Percentiles rank a stretch among this genome's conserved stretches.
Conservation (phyloP, 2,797 vertebrate species). For the Garrulus glandarius region DNA sequence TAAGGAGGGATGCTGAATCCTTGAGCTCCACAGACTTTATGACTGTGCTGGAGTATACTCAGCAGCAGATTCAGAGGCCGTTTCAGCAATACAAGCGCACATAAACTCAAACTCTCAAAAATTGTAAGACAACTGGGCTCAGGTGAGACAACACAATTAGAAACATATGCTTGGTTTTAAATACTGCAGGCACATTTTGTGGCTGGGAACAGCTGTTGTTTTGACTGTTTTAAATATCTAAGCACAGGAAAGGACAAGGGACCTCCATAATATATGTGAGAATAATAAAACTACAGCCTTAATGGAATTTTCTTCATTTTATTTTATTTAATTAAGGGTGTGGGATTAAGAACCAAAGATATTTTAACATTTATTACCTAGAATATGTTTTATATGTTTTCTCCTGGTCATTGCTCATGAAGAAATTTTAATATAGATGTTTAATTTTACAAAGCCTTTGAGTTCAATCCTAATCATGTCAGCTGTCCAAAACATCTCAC, state of each 20-base stretch:
- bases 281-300: not conserved
- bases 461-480: not conserved
- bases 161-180: slow-evolving; percentile 32
- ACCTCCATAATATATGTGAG: not conserved
- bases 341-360: not conserved
- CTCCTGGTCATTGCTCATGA: not conserved
- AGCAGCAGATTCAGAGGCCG: not conserved
- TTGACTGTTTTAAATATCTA: not conserved
- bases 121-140: not conserved
- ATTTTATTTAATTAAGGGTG: not conserved
- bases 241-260: not conserved
- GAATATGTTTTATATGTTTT: not conserved
- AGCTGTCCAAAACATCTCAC: not conserved
- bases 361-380: not conserved
- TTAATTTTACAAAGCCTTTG: not conserved
- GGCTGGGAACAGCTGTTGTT: not conserved
- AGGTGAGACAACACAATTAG: not conserved
- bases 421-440: not conserved
- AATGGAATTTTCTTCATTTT: not conserved
- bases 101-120: not conserved
- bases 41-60: not conserved
- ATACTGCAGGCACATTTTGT: not conserved
- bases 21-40: not conserved
- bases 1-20: slow-evolving; percentile 5
- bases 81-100: not conserved